Conservation (phyloP, 2,888 invertebrate species). For the Oxycera nigricornis region DNA sequence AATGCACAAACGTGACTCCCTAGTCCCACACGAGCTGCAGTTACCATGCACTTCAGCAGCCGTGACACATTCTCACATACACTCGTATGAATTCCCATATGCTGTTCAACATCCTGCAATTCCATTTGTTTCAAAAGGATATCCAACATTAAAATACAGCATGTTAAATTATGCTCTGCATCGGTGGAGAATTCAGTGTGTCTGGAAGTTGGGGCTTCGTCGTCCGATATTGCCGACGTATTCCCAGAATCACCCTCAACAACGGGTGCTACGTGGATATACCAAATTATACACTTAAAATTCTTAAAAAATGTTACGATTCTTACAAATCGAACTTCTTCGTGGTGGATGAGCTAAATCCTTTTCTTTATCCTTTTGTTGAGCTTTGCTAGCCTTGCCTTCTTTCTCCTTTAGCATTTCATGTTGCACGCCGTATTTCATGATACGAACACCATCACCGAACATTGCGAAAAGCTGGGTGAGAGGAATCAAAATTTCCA, state of each 20-base stretch:
- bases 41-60: slow-evolving; percentile 77
- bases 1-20: slow-evolving; percentile 67
- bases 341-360: slow-evolving; percentile 59
- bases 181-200: slow-evolving; percentile 75
- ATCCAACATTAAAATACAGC: slow-evolving; percentile 96
- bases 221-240: slow-evolving; percentile 74
- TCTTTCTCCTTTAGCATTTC: slow-evolving; percentile 62
- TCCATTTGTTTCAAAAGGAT: slow-evolving; percentile 94
- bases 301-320: background rate
- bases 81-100: slow-evolving; percentile 78
- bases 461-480: slow-evolving; percentile 89
- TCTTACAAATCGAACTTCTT: slow-evolving; percentile 67
- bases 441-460: slow-evolving; percentile 81
- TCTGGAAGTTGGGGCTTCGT: slow-evolving; percentile 68
- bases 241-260: slow-evolving; percentile 74
- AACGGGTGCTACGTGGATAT: slow-evolving; percentile 70
- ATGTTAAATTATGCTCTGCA: slow-evolving; percentile 82
- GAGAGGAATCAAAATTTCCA: slow-evolving; percentile 90
- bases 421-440: slow-evolving; percentile 67
- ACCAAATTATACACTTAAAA: slow-evolving; percentile 10
- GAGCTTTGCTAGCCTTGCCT: slow-evolving; percentile 55
- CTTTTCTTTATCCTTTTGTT: slow-evolving; percentile 57
- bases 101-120: slow-evolving; percentile 82
- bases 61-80: slow-evolving; percentile 77
- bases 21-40: slow-evolving; percentile 74